Evolutionary conservation across 1,140 invertebrate genomes (phyloP), one percentile per base, ranked within the genome.

Genomic region (Odontomachus brunneus): DNA sequence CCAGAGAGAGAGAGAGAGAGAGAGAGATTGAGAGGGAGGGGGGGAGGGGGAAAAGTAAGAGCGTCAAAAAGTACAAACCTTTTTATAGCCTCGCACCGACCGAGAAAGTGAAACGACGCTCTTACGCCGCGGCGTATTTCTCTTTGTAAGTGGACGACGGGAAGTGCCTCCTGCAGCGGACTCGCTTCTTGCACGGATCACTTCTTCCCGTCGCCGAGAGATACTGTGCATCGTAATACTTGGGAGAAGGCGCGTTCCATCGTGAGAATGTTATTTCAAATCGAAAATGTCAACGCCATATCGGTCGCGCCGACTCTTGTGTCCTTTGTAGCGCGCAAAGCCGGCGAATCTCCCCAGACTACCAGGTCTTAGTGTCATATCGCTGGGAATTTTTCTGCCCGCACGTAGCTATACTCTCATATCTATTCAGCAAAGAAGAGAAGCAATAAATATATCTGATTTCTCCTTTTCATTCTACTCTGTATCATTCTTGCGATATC

Each of bases 221-320:
- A 80, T 80, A 80, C 65, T 57, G 75, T 69, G 65, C 65, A 71
- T 80, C 65, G 65, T 80, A 80, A 80, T 71, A 71, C 65, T 80
- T 51, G 19, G 75, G 19, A 65, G 55, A 59, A 57, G 51, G 12
- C 53, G 65, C 65, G 22, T 59, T 57, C 51, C 75, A 22, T 71
- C 65, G 65, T 71, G 75, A 80, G 65, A 80, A 80, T 80, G 75
- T 80, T 80, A 80, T 80, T 80, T 80, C 65, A 80, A 44, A 80
- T 80, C 75, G 75, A 80, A 80, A 80, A 80, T 29, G 75, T 80
- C 75, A 80, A 80, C 65, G 75, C 75, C 66, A 69, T 22, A 22
- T 80, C 51, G 65, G 65, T 71, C 75, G 75, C 33, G 33, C 17
- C n/a, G 65, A 71, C 57, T 59, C 24, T 71, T 29, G 44, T 12